Evolutionary conservation across 2,888 invertebrate genomes (phyloP), one percentile per base, ranked within the genome.

Genomic region (Chloroclystis v-ata): DNA sequence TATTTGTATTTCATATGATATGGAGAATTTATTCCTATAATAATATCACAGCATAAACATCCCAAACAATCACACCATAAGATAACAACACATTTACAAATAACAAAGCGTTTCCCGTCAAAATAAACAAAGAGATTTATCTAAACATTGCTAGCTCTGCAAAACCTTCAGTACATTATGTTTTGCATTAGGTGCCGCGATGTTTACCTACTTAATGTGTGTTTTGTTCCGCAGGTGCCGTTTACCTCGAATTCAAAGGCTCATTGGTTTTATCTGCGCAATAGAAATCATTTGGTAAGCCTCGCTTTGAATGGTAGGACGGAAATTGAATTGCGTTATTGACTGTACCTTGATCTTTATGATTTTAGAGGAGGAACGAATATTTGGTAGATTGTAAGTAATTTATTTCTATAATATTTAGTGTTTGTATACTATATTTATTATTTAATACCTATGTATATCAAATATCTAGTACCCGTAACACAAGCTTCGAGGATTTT

Each of bases 131-230:
- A 30, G 0, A 39, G 7, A 32, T 28, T 16, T 32, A 6, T 52
- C 54, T 50, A 45, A 28, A 28, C 26, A 29, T 46, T 37, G 8
- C 0, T 42, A 30, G n/a, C 12, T 56, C 53, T 52, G 37, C 28
- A 35, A 42, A 54, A 30, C 54, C 54, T 37, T 33, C 10, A 10
- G 11, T 16, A 20, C 35, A 24, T 35, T 50, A 42, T 49, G 35
- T 47, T 60, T 54, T 57, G 51, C 59, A 61, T 61, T 59, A 57
- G 52, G 41, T 43, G 41, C 38, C 53, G 12, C 52, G n/a, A 50
- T 61, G 56, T 57, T 61, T 55, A 41, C 55, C 25, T 44, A 45
- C 51, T 52, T 52, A 54, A 56, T 55, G 56, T 50, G 29, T 44
- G 49, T 44, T 46, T 49, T 53, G 52, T 40, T 51, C 25, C 43